These are phyloP conservation scores for Paragorgia papillata DNA, from an alignment of 92 coral and sea anemone species.

Conservation along the genomic window DNA sequence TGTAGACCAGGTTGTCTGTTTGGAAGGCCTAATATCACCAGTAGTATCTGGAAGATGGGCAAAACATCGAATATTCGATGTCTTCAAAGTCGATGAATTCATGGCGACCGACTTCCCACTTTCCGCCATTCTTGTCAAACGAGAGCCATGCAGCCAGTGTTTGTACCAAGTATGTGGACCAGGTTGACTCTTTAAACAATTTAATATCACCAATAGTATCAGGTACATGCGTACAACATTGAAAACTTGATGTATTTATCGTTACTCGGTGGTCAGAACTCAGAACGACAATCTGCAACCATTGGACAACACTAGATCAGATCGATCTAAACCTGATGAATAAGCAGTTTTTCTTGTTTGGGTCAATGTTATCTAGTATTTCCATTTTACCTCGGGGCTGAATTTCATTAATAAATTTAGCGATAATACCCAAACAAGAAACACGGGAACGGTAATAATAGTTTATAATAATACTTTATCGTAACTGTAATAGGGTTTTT, in stretches of 20 bases:
- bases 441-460: constrained; percentile 22
- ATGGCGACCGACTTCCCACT: not conserved
- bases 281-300: no score
- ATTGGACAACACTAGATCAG: not conserved
- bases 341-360: constrained; percentile 9
- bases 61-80: constrained; percentile 17
- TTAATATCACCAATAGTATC: no score
- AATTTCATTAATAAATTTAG: constrained; percentile 16
- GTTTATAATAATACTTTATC: not conserved
- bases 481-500: not conserved
- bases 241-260: no score
- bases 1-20: constrained; percentile 26
- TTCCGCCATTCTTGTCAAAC: constrained; percentile 8
- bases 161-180: no score
- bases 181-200: no score
- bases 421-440: constrained; percentile 3
- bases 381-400: not conserved
- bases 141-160: no score
- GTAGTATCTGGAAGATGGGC: not conserved
- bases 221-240: no score
- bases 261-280: no score
- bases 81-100: constrained; percentile 4
- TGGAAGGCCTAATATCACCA: constrained; percentile 1
- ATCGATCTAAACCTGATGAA: constrained; percentile 5
- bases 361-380: constrained; percentile 8